These are phyloP conservation scores for Castor canadensis DNA, from an alignment of 2,113 vertebrate species.

Conservation along the genomic window DNA sequence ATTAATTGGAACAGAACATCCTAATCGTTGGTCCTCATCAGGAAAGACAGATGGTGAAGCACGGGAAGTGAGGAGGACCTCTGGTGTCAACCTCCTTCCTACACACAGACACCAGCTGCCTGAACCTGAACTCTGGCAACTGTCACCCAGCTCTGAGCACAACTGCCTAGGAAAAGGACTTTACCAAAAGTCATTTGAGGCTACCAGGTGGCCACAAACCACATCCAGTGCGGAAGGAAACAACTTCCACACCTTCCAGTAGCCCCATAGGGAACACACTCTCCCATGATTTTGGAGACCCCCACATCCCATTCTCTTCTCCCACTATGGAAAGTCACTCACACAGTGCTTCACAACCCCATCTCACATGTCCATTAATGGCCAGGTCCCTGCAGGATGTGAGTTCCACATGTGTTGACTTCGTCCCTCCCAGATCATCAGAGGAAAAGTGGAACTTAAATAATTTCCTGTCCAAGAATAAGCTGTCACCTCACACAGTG, in stretches of 20 bases:
- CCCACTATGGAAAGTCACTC: slow-evolving; percentile 1
- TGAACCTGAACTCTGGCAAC: slow-evolving; percentile 53
- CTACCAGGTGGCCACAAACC: slow-evolving; percentile 71
- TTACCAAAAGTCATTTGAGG: slow-evolving; percentile 66
- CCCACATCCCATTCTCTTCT: background rate
- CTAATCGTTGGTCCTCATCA: background rate
- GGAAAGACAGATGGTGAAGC: slow-evolving; percentile 69
- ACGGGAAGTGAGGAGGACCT: slow-evolving; percentile 53
- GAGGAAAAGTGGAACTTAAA: slow-evolving; percentile 68
- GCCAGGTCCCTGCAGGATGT: slow-evolving; percentile 23
- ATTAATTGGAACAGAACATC: slow-evolving; percentile 25
- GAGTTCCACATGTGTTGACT: slow-evolving; percentile 13
- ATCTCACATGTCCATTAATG: background rate
- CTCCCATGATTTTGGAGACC: background rate
- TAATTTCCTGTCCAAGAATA: slow-evolving; percentile 75
- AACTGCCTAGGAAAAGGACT: slow-evolving; percentile 37
- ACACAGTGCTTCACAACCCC: background rate
- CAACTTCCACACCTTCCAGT: slow-evolving; percentile 8
- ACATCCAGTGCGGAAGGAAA: slow-evolving; percentile 69
- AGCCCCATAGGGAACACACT: background rate
- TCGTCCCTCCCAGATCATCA: slow-evolving; percentile 34
- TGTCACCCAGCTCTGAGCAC: background rate
- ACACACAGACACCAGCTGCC: slow-evolving; percentile 55
- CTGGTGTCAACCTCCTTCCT: slow-evolving; percentile 71
- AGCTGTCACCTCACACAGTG: slow-evolving; percentile 71